phyloP scores from a whole-genome alignment of 2,113 vertebrate genomes.

The Python bivittatus region DNA sequence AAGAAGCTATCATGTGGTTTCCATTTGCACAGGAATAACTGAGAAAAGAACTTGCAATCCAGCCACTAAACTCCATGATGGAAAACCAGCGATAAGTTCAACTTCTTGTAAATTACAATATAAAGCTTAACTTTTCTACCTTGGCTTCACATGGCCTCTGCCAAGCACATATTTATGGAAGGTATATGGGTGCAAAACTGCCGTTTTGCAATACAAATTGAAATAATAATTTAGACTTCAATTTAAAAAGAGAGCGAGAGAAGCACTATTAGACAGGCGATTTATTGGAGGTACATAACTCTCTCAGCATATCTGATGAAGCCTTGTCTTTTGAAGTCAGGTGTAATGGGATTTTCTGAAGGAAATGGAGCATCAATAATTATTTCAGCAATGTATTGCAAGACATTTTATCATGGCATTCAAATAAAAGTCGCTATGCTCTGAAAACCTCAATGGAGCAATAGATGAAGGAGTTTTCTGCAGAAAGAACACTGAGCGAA shows the following conservation, averaged over 20 bases:
- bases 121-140: constrained; percentile 12
- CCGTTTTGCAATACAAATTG: constrained; percentile 17
- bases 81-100: neutral
- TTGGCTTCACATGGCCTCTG: neutral
- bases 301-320: constrained; percentile 19
- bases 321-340: constrained; percentile 39
- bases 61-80: neutral
- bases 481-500: neutral
- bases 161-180: constrained; percentile 19
- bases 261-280: neutral
- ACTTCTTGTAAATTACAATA: constrained; percentile 20
- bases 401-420: constrained; percentile 28
- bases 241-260: constrained; percentile 39
- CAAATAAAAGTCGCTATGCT: constrained; percentile 28
- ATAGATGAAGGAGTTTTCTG: neutral
- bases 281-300: constrained; percentile 29
- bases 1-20: neutral
- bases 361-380: constrained; percentile 39
- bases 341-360: constrained; percentile 23
- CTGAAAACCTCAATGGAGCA: neutral
- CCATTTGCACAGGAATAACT: neutral
- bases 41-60: constrained; percentile 1
- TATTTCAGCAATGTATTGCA: constrained; percentile 26
- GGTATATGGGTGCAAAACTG: constrained; percentile 32
- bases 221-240: constrained; percentile 30